A percentile compares a stretch with the other conserved stretches of the same genome.
Conservation (phyloP, 2,797 vertebrate genomes). For the Chlorospingus semifuscus region DNA sequence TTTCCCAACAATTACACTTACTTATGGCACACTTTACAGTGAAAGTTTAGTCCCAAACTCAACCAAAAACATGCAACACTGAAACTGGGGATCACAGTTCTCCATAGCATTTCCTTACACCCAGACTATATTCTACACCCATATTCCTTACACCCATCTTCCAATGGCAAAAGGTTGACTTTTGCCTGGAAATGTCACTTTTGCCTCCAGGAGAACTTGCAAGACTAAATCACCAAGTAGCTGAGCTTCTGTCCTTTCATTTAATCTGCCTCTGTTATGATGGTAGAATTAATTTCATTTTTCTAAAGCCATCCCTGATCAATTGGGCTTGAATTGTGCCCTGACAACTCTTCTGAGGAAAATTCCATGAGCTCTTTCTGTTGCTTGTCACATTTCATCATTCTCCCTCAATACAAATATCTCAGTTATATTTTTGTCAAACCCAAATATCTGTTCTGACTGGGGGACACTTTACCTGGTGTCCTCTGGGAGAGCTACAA, state of each 20-base stretch:
- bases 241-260: not conserved
- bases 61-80: not conserved
- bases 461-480: not conserved
- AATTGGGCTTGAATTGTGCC: not conserved
- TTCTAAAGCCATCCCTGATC: slow-evolving; percentile 3
- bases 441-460: not conserved
- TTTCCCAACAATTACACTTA: not conserved
- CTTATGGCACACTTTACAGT: not conserved
- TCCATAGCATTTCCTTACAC: not conserved
- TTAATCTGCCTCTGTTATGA: not conserved
- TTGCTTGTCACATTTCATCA: not conserved
- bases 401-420: not conserved
- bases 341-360: not conserved
- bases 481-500: not conserved
- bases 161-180: not conserved
- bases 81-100: not conserved
- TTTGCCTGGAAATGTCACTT: not conserved
- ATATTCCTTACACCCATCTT: not conserved
- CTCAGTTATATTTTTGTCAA: not conserved
- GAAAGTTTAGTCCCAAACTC: not conserved
- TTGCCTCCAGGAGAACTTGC: not conserved
- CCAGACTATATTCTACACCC: not conserved
- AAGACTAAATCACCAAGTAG: not conserved
- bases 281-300: slow-evolving; percentile 34
- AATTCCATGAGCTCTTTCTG: not conserved